A percentile compares a stretch with the other conserved stretches of the same genome.
Evolutionary conservation across 1,140 invertebrate genomes (phyloP).

Genomic region (Maconellicoccus hirsutus): DNA sequence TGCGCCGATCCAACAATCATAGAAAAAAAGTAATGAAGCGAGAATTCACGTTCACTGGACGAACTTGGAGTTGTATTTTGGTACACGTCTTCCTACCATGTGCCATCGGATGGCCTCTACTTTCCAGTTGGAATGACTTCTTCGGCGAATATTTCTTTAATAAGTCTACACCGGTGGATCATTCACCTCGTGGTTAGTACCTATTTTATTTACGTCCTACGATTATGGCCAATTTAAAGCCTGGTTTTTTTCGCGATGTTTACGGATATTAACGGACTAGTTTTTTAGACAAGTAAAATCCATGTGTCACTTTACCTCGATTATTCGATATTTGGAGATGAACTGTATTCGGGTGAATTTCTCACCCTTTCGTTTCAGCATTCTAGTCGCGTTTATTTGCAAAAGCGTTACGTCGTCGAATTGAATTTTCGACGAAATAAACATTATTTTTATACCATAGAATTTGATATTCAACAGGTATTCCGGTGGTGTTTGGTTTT

Average conservation of each 20-base stretch:
- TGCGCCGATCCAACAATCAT: not conserved
- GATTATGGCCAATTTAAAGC: not conserved
- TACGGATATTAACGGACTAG: not conserved
- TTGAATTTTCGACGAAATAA: too few species aligned
- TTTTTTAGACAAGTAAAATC: not conserved
- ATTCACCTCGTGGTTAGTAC: conserved; percentile 16
- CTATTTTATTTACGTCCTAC: not conserved
- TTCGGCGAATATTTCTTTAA: not conserved
- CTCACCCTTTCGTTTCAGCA: too few species aligned
- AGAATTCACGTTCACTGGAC: not conserved
- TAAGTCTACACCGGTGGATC: conserved; percentile 1
- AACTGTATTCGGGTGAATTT: too few species aligned
- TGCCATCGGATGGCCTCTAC: conserved; percentile 6
- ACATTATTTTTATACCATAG: too few species aligned
- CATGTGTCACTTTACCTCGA: too few species aligned
- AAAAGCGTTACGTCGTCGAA: too few species aligned
- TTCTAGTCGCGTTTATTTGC: too few species aligned
- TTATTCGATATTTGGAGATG: too few species aligned
- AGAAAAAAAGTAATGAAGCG: not conserved
- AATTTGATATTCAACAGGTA: too few species aligned
- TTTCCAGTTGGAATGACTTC: conserved; percentile 1
- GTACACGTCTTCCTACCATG: not conserved
- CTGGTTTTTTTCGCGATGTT: not conserved
- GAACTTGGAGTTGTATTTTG: not conserved
- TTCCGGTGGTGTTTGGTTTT: too few species aligned